Conservation (phyloP, 2,888 invertebrate species). For the Harpalus rufipes region DNA sequence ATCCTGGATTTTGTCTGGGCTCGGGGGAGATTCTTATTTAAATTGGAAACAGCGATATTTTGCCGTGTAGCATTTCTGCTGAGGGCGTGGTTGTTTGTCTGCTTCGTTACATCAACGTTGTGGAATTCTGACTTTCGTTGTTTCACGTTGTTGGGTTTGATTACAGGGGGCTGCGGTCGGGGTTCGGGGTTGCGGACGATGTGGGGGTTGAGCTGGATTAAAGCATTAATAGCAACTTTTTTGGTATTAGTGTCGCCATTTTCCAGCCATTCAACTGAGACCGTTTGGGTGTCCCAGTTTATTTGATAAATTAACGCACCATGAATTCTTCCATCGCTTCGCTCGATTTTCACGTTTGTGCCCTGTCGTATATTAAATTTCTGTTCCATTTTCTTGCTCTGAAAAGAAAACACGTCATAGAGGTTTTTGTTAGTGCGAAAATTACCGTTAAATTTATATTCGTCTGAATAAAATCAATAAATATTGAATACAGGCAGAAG, state of each 20-base stretch:
- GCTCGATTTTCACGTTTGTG: constrained; percentile 17
- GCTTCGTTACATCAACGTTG: neutral
- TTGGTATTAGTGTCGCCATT: constrained; percentile 99
- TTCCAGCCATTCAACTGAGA: constrained; percentile 99
- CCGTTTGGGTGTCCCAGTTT: constrained; percentile 91
- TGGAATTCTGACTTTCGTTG: neutral
- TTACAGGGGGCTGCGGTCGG: neutral
- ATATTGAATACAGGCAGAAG: neutral
- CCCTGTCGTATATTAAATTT: constrained; percentile 33
- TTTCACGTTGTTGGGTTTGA: neutral
- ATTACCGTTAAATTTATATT: constrained; percentile 10
- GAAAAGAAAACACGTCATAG: constrained; percentile 17
- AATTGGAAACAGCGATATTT: constrained; percentile 68
- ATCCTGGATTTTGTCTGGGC: constrained; percentile 21
- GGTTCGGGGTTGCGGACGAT: constrained; percentile 4
- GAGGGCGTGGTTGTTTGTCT: constrained; percentile 19
- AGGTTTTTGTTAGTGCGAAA: neutral
- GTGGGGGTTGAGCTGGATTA: constrained; percentile 93
- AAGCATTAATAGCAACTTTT: constrained; percentile 96
- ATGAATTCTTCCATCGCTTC: constrained; percentile 88
- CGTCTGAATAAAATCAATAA: constrained; percentile 4
- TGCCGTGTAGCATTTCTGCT: constrained; percentile 78
- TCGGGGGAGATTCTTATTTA: constrained; percentile 46
- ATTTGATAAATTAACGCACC: constrained; percentile 97
- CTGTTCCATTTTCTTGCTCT: constrained; percentile 34